Evolutionary conservation across 2,797 vertebrate species (phyloP).

Genomic region (Crocidura indochinensis): DNA sequence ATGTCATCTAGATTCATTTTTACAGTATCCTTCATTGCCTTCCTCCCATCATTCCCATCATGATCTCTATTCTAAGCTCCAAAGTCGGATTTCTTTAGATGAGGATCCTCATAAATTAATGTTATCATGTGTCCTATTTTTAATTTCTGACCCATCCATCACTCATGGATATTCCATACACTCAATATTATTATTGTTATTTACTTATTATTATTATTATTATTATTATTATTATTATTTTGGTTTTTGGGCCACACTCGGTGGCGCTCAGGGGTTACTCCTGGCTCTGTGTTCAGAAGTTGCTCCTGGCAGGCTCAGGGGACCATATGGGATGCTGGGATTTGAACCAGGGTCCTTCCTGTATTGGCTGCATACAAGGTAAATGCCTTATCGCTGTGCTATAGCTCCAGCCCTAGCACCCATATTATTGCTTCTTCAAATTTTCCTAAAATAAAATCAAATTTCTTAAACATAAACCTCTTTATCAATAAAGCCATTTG

Average conservation of each 20-base stretch:
- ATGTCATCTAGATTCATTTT: background rate
- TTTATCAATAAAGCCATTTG: background rate
- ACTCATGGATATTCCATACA: background rate
- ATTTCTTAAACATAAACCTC: background rate
- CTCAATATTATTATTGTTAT: too few species aligned
- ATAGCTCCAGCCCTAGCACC: too few species aligned
- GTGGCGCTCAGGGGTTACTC: too few species aligned
- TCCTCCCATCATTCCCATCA: background rate
- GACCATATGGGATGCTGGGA: too few species aligned
- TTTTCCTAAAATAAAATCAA: background rate
- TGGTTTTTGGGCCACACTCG: too few species aligned
- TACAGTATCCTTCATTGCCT: background rate
- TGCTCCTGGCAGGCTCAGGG: too few species aligned
- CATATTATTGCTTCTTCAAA: background rate
- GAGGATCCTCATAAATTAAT: background rate
- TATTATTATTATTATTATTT: too few species aligned
- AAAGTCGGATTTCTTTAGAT: background rate
- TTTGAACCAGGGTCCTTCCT: too few species aligned
- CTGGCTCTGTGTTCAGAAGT: too few species aligned
- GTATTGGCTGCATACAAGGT: too few species aligned
- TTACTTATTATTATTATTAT: too few species aligned
- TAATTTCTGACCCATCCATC: background rate
- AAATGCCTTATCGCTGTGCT: too few species aligned
- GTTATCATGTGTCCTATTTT: background rate
- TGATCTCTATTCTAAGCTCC: background rate